phyloP scores from a whole-genome alignment of 2,888 invertebrate genomes.

The Creontiades dilutus region DNA sequence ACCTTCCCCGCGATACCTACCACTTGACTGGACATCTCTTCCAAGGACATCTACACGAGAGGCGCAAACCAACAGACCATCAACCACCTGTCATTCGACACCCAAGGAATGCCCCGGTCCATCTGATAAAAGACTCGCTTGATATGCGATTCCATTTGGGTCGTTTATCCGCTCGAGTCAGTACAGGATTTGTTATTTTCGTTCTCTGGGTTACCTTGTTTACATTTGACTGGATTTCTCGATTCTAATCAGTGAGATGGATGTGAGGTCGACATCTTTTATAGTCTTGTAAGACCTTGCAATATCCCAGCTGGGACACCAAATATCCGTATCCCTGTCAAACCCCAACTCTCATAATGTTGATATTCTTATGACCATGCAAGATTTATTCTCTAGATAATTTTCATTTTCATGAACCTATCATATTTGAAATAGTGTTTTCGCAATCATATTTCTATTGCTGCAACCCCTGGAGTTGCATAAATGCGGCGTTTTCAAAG shows the following conservation, averaged over 20 bases:
- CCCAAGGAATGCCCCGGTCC: constrained; percentile 1
- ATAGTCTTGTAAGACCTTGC: not conserved
- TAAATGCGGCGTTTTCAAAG: too few relatives aligned
- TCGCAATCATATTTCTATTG: too few relatives aligned
- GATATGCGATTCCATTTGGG: constrained; percentile 9
- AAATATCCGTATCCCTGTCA: not conserved
- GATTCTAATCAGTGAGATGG: constrained; percentile 34
- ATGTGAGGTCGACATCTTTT: constrained; percentile 53
- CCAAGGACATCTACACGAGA: not conserved
- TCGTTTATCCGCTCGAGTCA: not conserved
- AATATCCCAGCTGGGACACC: not conserved
- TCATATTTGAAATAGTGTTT: too few relatives aligned
- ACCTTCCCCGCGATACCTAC: constrained; percentile 1
- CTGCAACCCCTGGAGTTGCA: too few relatives aligned
- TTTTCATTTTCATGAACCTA: too few relatives aligned
- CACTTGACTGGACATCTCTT: constrained; percentile 50
- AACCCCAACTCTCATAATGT: not conserved
- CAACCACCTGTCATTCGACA: constrained; percentile 49
- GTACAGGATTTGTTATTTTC: not conserved
- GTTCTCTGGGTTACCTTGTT: constrained; percentile 1
- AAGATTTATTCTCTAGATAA: too few relatives aligned
- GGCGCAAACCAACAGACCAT: constrained; percentile 1
- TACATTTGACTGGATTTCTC: constrained; percentile 10
- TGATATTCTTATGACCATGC: not conserved
- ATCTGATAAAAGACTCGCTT: constrained; percentile 32